Evolutionary conservation across 2,888 invertebrate species (phyloP), one percentile per base, ranked within the genome.

Genomic region (Leptura quadrifasciata): DNA sequence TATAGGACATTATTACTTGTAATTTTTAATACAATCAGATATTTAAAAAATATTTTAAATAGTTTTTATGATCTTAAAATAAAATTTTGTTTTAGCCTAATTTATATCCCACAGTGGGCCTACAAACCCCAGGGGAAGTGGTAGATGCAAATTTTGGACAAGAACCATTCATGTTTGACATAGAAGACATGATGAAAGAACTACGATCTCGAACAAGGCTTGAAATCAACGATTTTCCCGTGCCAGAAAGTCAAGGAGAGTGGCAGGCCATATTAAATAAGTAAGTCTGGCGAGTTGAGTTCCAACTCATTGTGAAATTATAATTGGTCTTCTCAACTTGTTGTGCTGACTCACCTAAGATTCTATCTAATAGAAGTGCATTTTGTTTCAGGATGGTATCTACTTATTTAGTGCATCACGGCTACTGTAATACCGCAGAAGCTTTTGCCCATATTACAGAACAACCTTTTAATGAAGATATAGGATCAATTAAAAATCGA

Each of bases 71-170:
- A 4, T 52, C 17, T 39, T 76, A 64, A 17, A 15, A 67, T 20
- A 27, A 24, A 54, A 24, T 71, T 64, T 64, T 84, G 35, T 91
- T 91, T 65, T 91, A 98, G 97, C 93, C 96, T 76, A 97, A 98
- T 91, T 91, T 99, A 76, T 99, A 98, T 91, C 99, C 99, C 21
- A 99, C 98, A 17, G 98, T 99, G 79, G 99, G 99, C 0, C 93
- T 99, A 76, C 99, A 99, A 91, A 99, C 98, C 54, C 98, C 98
- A 9, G 98, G 98, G 65, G 99, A 99, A 91, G 95, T 98, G 80
- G 97, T 98, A 71, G 98, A 98, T 90, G 98, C 98, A 1, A 99
- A 99, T 92, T 99, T 99, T 90, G 99, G 99, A 0, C 98, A 98
- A 90, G 94, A 94, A 86, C 98, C 98, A 18, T 99, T 99, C 91